Base-by-base conservation (phyloP, 1,140 invertebrate genomes). In the Pollicipes pollicipes region DNA sequence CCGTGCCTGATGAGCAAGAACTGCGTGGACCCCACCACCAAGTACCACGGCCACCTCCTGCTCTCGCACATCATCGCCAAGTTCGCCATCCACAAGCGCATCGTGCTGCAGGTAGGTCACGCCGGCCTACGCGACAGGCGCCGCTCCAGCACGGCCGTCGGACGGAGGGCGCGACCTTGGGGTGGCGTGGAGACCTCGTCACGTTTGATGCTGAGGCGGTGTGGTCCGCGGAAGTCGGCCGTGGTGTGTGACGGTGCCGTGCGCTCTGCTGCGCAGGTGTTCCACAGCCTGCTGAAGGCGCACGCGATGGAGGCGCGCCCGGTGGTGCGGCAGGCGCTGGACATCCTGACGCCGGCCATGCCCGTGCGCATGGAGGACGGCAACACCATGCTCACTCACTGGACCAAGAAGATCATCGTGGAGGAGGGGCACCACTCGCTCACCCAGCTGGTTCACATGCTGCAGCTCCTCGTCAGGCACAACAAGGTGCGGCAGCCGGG, bases 391-490 rank as follows among this genome's bases (percentile, higher is more conserved):
- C 80, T 99, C 3, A 95, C 93, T 0, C 93, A 97, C 77, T 97
- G 95, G 93, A 98, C 96, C 0, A 98, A 98, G 80, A 98, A 98
- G 81, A 97, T 98, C 35, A 94, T 98, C 31, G 90, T 97, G 0
- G 97, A 99, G 78, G 96, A 99, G 79, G 94, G 95, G 0, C 83
- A 85, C 74, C 93, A 98, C 79, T 92, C 91, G 0, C 89, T 96
- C 81, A 90, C 93, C 73, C 95, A 98, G 78, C 80, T 98, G 3
- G 93, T 94, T 72, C 96, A 99, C 77, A 95, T 98, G 73, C 81
- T 98, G 70, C 95, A 95, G 79, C 81, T 98, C 0, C 89, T 98
- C 30, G 93, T 97, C 8, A 84, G 93, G 24, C 95, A 99, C 79
- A 95, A 91, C 76, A 95, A 93, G 80, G 88, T 89, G 68, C 69